phyloP scores from a whole-genome alignment of 2,888 invertebrate genomes.

The Nomada fabriciana region DNA sequence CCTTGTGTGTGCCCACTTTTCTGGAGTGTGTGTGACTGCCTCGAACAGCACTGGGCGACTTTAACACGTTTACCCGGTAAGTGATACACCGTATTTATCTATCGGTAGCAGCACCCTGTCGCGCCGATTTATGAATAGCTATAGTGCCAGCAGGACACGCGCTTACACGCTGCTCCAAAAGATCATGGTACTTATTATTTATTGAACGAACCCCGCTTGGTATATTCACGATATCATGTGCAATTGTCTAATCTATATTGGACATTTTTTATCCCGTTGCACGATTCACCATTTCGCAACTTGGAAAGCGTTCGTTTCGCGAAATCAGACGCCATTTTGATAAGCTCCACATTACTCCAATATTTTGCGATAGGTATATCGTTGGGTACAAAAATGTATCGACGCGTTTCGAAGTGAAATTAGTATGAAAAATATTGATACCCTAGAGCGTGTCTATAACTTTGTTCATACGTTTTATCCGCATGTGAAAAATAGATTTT shows the following conservation, averaged over 20 bases:
- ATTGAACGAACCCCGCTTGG: background rate
- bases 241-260: no score
- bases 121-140: constrained; percentile 40
- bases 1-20: constrained; percentile 55
- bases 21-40: constrained; percentile 42
- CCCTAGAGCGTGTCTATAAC: background rate
- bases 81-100: constrained; percentile 44
- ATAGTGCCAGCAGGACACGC: background rate
- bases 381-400: background rate
- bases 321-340: constrained; percentile 48
- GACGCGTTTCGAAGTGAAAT: background rate
- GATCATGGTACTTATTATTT: background rate
- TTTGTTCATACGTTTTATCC: background rate
- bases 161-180: background rate
- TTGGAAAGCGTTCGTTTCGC: background rate
- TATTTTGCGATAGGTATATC: background rate
- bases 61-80: constrained; percentile 48
- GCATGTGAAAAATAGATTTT: constrained; percentile 15
- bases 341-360: constrained; percentile 27
- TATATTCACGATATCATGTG: background rate
- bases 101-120: constrained; percentile 11
- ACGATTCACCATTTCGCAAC: no score
- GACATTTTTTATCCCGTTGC: no score
- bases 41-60: constrained; percentile 7
- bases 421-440: background rate